Base-by-base conservation (phyloP, 2,113 vertebrate genomes). In the Gobius niger region DNA sequence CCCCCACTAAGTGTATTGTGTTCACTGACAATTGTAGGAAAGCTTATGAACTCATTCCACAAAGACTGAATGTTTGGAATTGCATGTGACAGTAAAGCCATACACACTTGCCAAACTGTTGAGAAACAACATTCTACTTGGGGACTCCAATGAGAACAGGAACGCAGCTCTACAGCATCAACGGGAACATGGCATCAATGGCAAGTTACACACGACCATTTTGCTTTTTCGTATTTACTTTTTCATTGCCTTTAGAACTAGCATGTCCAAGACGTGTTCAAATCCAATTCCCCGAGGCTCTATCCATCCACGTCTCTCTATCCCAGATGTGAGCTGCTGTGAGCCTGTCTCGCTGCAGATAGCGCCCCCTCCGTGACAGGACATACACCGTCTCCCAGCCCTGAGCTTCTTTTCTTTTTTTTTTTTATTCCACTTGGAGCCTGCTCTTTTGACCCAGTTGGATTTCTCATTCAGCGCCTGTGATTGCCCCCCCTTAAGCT, bases 351-450 rank as follows among this genome's bases (percentile, higher is more conserved):
- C 68, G 10, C 60, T 73, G 53, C 63, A 79, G 68, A 73, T 46
- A 63, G 64, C 9, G 1, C 50, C 67, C 24, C 42, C 41, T 81
- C 63, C 59, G 62, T 80, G 82, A 70, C 76, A 63, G 78, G 73
- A 71, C 61, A 60, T 60, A 40, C 57, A 47, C 70, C 51, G 47
- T 54, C 63, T 71, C 66, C 47, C 8, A 63, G 78, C 70, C 53
- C 76, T 1, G 49, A 87, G 81, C 78, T 78, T 72, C 81, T 83
- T 34, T 34, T 34, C 78, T 78, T 72, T 82, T 83, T 34, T 34
- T 34, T 34, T 72, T 82, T 83, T 77, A 85, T 87, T 87, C 78
- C 40, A 64, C 78, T 75, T 71, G 77, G 67, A 88, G 80, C 74
- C 70, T 56, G 70, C 84, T 81, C 70, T 73, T 42, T 60, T 82